phyloP scores from a whole-genome alignment of 1,140 invertebrate species.

The Zaprionus ornatus region DNA sequence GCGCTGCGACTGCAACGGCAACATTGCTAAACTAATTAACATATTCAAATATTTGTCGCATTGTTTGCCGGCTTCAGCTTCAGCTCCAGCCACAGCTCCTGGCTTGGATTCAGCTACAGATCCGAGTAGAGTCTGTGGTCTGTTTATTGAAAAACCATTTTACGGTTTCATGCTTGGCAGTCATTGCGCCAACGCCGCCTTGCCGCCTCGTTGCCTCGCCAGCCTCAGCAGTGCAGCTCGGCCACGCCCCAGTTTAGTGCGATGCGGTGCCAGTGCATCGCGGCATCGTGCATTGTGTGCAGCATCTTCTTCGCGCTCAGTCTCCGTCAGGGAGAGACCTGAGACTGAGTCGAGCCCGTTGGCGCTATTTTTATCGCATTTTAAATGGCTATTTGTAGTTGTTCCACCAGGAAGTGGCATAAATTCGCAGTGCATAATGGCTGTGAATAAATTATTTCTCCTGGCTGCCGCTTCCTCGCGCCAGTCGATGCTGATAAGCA shows the following conservation, averaged over 20 bases:
- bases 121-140: not conserved
- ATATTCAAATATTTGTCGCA: constrained; percentile 82
- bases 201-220: not conserved
- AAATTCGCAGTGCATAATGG: constrained; percentile 81
- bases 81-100: not conserved
- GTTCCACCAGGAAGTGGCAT: constrained; percentile 80
- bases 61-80: constrained; percentile 60
- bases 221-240: constrained; percentile 17
- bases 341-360: constrained; percentile 53
- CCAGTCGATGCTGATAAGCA: constrained; percentile 67
- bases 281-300: constrained; percentile 17
- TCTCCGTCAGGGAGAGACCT: constrained; percentile 14
- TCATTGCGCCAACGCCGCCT: constrained; percentile 54
- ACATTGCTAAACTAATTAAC: constrained; percentile 69
- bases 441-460: constrained; percentile 79
- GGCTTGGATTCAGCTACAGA: not conserved
- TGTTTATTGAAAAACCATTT: constrained; percentile 79
- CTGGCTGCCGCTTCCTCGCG: constrained; percentile 59
- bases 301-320: constrained; percentile 36
- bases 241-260: constrained; percentile 61
- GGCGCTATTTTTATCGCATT: constrained; percentile 82
- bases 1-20: constrained; percentile 33
- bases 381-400: constrained; percentile 82
- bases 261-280: constrained; percentile 44
- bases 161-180: constrained; percentile 78